Evolutionary conservation across 1,140 invertebrate genomes (phyloP), one percentile per base, ranked within the genome.

Genomic region (Paramacrobiotus metropolitanus): DNA sequence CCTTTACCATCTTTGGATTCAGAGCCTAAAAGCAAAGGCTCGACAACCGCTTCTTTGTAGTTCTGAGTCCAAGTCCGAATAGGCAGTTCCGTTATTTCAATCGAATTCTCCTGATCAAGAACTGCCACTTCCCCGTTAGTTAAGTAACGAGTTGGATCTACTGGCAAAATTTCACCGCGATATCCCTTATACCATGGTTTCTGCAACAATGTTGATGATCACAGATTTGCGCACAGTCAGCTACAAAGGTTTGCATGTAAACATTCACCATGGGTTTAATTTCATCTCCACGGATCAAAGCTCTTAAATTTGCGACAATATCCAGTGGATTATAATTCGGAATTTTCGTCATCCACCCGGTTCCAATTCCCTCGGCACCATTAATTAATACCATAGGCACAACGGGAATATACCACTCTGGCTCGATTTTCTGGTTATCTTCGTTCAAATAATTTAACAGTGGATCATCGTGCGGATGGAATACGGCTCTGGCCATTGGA

Each of bases 281-380:
- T 48, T 92, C 85, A 64, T 84, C 81, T 1, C 82, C 86, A 59
- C 83, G 80, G 62, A 99, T 77, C 81, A 98, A 80, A 59, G 77
- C 73, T 61, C 80, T 81, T 1, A 99, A 69, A 73, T 95, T 95
- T 28, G 78, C 74, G 28, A 93, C 83, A 62, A 99, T 82, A 64
- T 96, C 91, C 63, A 89, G 75, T 1, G 91, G 87, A 77, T 97
- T 91, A 69, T 89, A 91, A 71, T 96, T 97, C 0, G 87, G 86
- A 69, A 98, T 86, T 73, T 91, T 95, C 0, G 94, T 98, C 73
- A 90, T 92, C 93, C 93, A 99, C 28, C 92, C 94, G 1, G 94
- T 99, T 30, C 94, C 94, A 68, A 98, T 98, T 65, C 94, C 94
- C 66, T 96, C 91, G 59, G 91, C 86, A 18, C 94, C 94, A 72